Percentiles rank a stretch among this genome's conserved stretches.
phyloP scores from a whole-genome alignment of 2,888 invertebrate species.

The Blastobasis adustella region DNA sequence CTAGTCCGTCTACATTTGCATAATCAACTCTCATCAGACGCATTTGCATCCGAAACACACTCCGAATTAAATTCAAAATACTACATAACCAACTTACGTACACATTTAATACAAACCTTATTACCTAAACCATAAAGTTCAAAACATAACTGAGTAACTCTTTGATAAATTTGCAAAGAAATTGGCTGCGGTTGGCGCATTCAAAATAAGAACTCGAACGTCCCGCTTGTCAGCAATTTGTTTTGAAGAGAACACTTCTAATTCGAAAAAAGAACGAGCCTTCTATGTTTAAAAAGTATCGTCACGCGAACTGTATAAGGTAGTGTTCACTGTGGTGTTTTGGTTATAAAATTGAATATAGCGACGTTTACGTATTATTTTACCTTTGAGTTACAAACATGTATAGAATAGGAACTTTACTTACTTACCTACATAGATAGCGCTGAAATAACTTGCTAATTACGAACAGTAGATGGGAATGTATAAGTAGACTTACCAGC shows the following conservation, averaged over 20 bases:
- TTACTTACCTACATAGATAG: too few species aligned
- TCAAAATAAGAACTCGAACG: constrained; percentile 61
- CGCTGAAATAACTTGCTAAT: too few species aligned
- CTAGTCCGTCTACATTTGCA: constrained; percentile 50
- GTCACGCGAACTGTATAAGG: constrained; percentile 59
- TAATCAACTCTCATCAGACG: constrained; percentile 62
- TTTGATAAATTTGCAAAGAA: constrained; percentile 16
- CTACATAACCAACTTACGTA: constrained; percentile 16
- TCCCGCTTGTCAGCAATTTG: constrained; percentile 73
- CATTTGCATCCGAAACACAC: constrained; percentile 62
- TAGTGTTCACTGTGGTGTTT: constrained; percentile 10
- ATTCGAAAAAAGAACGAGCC: constrained; percentile 68
- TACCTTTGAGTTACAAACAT: too few species aligned
- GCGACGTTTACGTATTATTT: too few species aligned
- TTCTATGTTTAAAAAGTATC: constrained; percentile 68
- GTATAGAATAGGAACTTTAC: too few species aligned
- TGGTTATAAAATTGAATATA: too few species aligned
- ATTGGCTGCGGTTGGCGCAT: constrained; percentile 45
- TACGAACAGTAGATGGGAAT: too few species aligned
- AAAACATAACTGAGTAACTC: background rate
- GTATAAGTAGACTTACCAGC: too few species aligned
- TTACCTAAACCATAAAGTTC: constrained; percentile 6
- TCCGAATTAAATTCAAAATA: constrained; percentile 50
- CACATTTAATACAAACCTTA: constrained; percentile 20
- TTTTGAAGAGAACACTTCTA: constrained; percentile 72